Percentiles rank a stretch among this genome's conserved stretches.
Evolutionary conservation across 2,113 vertebrate species (phyloP).

Genomic region (Sorex fumeus): DNA sequence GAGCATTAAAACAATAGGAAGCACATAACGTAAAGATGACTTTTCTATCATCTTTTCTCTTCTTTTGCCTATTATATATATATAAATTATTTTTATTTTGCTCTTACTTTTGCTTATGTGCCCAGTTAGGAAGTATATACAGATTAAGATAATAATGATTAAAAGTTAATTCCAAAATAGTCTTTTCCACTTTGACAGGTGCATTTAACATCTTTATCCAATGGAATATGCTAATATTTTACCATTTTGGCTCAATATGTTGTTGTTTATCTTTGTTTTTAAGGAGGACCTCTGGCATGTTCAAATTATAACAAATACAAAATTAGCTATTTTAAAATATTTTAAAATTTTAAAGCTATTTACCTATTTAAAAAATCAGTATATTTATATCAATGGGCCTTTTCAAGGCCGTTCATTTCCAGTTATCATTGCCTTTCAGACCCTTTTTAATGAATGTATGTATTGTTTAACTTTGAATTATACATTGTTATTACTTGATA

Average conservation of each 20-base stretch:
- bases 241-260: background rate
- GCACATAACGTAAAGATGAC: background rate
- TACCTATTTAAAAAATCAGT: no score
- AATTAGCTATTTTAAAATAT: no score
- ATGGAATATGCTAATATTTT: background rate
- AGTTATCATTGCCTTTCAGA: background rate
- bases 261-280: background rate
- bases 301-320: background rate
- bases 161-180: background rate
- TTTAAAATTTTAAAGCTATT: no score
- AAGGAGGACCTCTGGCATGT: background rate
- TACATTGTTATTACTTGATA: background rate
- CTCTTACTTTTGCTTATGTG: background rate
- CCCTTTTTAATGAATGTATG: background rate
- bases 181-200: slow-evolving; percentile 32
- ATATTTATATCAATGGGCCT: background rate
- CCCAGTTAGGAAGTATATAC: slow-evolving; percentile 18
- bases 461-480: background rate
- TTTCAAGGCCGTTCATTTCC: background rate
- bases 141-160: slow-evolving; percentile 8
- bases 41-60: background rate
- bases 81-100: background rate
- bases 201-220: background rate
- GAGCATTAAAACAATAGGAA: slow-evolving; percentile 27
- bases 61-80: background rate